Evolutionary conservation across 2,888 invertebrate species (phyloP).

Genomic region (Xestobium rufovillosum): DNA sequence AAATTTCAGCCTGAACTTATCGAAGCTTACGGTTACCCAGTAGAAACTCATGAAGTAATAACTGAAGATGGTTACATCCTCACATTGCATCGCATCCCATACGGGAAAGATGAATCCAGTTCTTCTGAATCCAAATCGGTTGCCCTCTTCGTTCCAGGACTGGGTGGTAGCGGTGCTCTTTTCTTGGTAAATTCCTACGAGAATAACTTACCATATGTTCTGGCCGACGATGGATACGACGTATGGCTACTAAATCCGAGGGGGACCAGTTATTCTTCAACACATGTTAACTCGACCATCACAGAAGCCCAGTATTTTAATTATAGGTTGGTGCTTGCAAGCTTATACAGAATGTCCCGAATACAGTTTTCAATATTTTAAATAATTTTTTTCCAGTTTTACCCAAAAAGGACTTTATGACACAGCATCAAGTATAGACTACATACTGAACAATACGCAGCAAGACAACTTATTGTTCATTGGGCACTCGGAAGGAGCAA

Average conservation of each 20-base stretch:
- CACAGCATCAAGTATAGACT: constrained; percentile 69
- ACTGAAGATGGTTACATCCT: constrained; percentile 75
- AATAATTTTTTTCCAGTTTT: too few relatives aligned
- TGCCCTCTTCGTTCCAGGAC: constrained; percentile 61
- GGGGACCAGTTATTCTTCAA: constrained; percentile 60
- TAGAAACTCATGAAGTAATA: constrained; percentile 52
- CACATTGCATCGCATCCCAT: constrained; percentile 63
- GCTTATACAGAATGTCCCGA: too few relatives aligned
- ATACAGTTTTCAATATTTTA: too few relatives aligned
- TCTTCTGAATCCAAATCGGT: constrained; percentile 46
- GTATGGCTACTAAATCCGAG: constrained; percentile 79
- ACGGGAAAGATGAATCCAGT: constrained; percentile 36
- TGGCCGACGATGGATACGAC: constrained; percentile 62
- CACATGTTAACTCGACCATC: too few relatives aligned
- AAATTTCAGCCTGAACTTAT: constrained; percentile 44
- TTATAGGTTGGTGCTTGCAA: too few relatives aligned
- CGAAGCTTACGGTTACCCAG: constrained; percentile 54
- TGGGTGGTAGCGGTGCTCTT: constrained; percentile 67
- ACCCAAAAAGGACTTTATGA: constrained; percentile 65
- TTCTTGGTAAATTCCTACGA: constrained; percentile 59
- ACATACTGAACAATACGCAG: constrained; percentile 50
- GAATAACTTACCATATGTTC: constrained; percentile 48
- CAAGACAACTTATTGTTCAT: constrained; percentile 57
- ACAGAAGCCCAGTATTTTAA: too few relatives aligned
- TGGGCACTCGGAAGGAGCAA: constrained; percentile 70